Base-by-base conservation (phyloP, 2,888 invertebrate genomes). In the Morinoia aosen region DNA sequence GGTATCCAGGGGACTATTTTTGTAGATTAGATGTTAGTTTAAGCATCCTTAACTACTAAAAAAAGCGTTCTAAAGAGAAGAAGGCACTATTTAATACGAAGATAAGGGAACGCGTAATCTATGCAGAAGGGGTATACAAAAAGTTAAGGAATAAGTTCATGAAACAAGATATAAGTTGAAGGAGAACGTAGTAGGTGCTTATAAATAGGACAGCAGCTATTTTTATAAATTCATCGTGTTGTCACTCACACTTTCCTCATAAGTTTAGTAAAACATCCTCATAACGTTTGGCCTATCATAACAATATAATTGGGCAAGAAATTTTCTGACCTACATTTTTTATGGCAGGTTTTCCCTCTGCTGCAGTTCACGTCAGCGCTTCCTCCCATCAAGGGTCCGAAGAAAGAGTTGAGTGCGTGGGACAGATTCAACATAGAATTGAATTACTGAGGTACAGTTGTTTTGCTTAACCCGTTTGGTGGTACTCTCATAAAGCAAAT, bases 371-470 rank as follows among this genome's bases (percentile, higher is more conserved):
- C 95, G 33, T 95, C 95, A 39, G 39, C 58, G 58, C 95, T 95
- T 16, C 95, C 95, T n/a, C 95, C 95, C 33, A 61, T 95, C 40
- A 95, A 95, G n/a, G 95, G 64, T 16, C 95, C 95, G 8, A 58
- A 90, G 57, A 91, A 95, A 40, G 88, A 16, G 10, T 57, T 95
- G 58, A 96, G 95, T 25, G 64, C 58, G 3, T 95, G 94, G 90
- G 96, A 96, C 76, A 96, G 95, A 91, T 93, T 96, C 48, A 95
- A 95, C 48, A 96, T 96, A 48, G 96, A 96, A 58, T n/a, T 95
- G 10, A 95, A 61, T 58, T 95, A 95, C 95, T 95, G 64, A 95
- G 39, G 39, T 4, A 76, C 33, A 16, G 76, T 76, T 33, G 76
- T 33, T 76, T 33, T 25, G 33, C 10, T 16, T 33, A 76, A 1